Evolutionary conservation across 2,113 vertebrate genomes (phyloP).

Genomic region (Galemys pyrenaicus): DNA sequence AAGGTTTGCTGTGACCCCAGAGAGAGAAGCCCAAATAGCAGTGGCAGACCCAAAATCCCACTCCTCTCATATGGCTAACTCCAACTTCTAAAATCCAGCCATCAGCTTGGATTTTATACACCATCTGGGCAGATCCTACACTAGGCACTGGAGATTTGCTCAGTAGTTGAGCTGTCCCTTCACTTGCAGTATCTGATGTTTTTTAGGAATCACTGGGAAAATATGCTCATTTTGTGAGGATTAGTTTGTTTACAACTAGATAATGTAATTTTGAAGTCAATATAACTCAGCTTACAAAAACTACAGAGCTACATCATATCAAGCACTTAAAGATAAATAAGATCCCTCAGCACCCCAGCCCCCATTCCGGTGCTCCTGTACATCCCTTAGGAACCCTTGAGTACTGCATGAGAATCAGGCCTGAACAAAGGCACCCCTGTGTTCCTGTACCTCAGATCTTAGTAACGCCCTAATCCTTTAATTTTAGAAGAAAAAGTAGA

Average conservation of each 20-base stretch:
- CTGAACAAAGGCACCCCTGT: background rate
- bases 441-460: background rate
- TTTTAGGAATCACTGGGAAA: constrained; percentile 10
- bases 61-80: background rate
- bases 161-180: background rate
- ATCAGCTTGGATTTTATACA: rapidly evolving
- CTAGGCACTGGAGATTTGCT: background rate
- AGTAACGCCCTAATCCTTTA: background rate
- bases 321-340: background rate
- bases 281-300: background rate
- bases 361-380: rapidly evolving
- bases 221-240: constrained; percentile 24
- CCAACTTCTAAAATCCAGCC: background rate
- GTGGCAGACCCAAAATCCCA: no score
- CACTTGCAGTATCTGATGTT: background rate
- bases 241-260: background rate
- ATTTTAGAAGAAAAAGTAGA: constrained; percentile 8
- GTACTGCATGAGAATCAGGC: background rate
- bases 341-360: rapidly evolving
- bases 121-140: background rate
- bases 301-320: background rate
- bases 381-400: background rate
- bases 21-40: background rate
- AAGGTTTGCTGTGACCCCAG: background rate
- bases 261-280: background rate